These are phyloP conservation scores for Melanocharis versteri DNA, from an alignment of 2,113 vertebrate species.

Conservation along the genomic window DNA sequence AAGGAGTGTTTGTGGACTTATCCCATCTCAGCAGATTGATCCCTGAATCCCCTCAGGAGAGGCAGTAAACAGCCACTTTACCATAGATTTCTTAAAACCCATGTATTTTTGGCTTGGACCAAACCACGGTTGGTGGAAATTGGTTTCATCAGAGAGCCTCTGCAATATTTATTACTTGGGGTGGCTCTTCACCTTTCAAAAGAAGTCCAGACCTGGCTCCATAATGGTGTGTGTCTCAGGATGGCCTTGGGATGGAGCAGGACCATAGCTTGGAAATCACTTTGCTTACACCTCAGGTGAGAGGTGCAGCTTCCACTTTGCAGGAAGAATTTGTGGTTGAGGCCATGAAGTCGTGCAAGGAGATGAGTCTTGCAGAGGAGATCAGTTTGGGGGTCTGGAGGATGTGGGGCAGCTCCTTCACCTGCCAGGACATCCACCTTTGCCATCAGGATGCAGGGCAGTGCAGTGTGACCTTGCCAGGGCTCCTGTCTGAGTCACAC, in stretches of 20 bases:
- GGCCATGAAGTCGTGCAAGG: accelerated
- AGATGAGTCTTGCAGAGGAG: neutral
- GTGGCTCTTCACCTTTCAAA: neutral
- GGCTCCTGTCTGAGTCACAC: neutral
- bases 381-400: neutral
- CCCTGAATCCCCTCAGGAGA: neutral
- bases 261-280: neutral
- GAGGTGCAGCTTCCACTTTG: neutral
- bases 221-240: neutral
- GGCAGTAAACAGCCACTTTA: neutral
- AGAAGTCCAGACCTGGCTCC: neutral
- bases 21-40: neutral
- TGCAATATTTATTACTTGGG: neutral
- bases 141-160: neutral
- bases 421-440: neutral
- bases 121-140: neutral
- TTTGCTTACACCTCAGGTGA: neutral
- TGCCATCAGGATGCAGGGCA: neutral
- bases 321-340: neutral
- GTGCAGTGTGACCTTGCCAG: neutral
- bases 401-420: neutral
- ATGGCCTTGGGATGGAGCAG: neutral
- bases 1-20: neutral
- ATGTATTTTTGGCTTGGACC: neutral
- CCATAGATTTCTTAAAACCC: neutral